Evolutionary conservation across 2,113 vertebrate species (phyloP), one percentile per base, ranked within the genome.

Genomic region (Dicentrarchus labrax): DNA sequence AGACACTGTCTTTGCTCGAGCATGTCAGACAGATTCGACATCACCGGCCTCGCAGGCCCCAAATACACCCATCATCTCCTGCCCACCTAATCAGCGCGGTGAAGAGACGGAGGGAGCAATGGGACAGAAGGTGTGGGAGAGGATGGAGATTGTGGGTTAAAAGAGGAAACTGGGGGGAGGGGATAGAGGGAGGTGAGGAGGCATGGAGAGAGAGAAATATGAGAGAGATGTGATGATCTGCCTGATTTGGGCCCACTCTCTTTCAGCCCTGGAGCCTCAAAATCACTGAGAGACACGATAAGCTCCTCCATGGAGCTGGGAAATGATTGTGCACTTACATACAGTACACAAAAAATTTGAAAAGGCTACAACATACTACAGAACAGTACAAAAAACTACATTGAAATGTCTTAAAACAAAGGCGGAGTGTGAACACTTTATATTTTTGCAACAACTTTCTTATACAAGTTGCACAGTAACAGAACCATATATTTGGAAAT

Each of bases 61-160:
- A 81, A 79, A 91, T 87, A 83, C 78, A 91, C 80, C 65, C 81
- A 85, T 90, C 92, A 90, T 84, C 84, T 74, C 68, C 83, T 84
- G 85, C 81, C 76, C 84, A 71, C 82, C 80, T 78, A 68, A 89
- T 88, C 87, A 87, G 73, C 48, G 19, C 72, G 9, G 72, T 24
- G 71, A 72, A 76, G 84, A 87, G 86, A 80, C 30, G 22, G 83
- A 64, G 48, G 68, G 57, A 84, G 85, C 69, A n/a, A 65, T 17
- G 81, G 69, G 77, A 91, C 66, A 78, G 53, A 66, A 68, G 80
- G 68, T 72, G 43, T 73, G 69, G 78, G 57, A 77, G 54, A 87
- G 77, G 72, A 24, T 70, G 72, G 85, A 76, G 85, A 83, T 50
- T 66, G 72, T 82, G 88, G 30, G 72, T 83, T 84, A 87, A 91